Evolutionary conservation across 2,888 invertebrate genomes (phyloP), one percentile per base, ranked within the genome.

Genomic region (Anaspis maculata): DNA sequence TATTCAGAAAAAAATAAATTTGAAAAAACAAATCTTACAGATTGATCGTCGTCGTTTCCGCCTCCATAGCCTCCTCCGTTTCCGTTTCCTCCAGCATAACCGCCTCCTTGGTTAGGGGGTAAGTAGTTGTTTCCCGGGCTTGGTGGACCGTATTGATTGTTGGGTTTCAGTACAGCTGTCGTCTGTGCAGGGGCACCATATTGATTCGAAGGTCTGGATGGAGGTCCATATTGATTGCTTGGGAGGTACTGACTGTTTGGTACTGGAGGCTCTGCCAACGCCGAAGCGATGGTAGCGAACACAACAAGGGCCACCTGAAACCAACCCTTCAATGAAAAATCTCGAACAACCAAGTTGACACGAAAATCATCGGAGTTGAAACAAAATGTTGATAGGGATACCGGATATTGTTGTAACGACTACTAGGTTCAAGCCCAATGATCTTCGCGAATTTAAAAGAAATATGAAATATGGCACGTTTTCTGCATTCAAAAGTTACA

Each of bases 201-300:
- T 28, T 52, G 44, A 5, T 5, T 5, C 4, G 24, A 59, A 7
- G 44, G 36, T 6, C 37, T 25, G 7, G 41, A 32, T 16, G 57
- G 57, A 10, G 57, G 47, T n/a, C 51, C 51, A 28, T 60, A 61
- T 28, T 54, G 45, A 37, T 55, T 61, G 29, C 57, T 45, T 2
- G 63, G 62, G 3, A 63, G 44, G 45, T 64, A 64, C 30, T 58
- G 54, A 44, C 44, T 56, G 29, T 53, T 61, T 5, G 62, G 62
- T 19, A 56, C 57, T 42, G 64, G 64, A 5, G 64, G 62, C 45
- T 66, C 66, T 5, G 62, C 62, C n/a, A 59, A 21, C 3, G 49
- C 58, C 10, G 57, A 12, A 3, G 57, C 52, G 12, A 56, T 36
- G n/a, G 49, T 32, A 3, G 56, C 48, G 10, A 58, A 27, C 3